Percentiles rank a stretch among this genome's conserved stretches.
Evolutionary conservation across 2,113 vertebrate genomes (phyloP).

Genomic region (Sminthopsis crassicaudata): DNA sequence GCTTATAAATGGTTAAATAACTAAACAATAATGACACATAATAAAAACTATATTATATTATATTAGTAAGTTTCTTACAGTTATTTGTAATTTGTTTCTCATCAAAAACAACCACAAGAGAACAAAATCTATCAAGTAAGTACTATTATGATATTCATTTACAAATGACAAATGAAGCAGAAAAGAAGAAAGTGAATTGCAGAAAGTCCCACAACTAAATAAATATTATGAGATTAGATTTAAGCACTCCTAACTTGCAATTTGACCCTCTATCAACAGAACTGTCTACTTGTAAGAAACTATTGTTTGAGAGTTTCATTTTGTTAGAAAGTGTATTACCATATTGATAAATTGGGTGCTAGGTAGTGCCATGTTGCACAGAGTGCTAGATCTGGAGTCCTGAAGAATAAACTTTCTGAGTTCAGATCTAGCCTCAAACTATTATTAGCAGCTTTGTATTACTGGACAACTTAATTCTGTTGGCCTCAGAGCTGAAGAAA

Average conservation of each 20-base stretch:
- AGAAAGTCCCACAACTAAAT: not conserved
- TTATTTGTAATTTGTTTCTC: no score
- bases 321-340: not conserved
- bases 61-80: no score
- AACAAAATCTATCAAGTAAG: no score
- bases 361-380: not conserved
- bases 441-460: not conserved
- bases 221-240: not conserved
- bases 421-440: not conserved
- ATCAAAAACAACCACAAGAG: no score
- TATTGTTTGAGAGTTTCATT: not conserved
- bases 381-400: not conserved
- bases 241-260: not conserved
- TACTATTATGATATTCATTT: no score
- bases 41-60: no score
- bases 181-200: not conserved
- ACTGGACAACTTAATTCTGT: not conserved
- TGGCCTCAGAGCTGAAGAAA: not conserved
- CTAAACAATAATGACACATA: no score
- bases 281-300: not conserved
- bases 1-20: no score
- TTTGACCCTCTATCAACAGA: not conserved
- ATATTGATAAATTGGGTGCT: not conserved
- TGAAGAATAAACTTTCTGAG: not conserved
- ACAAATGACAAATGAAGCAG: not conserved